phyloP scores from a whole-genome alignment of 2,113 vertebrate genomes.

The Periophthalmodon schlosseri region DNA sequence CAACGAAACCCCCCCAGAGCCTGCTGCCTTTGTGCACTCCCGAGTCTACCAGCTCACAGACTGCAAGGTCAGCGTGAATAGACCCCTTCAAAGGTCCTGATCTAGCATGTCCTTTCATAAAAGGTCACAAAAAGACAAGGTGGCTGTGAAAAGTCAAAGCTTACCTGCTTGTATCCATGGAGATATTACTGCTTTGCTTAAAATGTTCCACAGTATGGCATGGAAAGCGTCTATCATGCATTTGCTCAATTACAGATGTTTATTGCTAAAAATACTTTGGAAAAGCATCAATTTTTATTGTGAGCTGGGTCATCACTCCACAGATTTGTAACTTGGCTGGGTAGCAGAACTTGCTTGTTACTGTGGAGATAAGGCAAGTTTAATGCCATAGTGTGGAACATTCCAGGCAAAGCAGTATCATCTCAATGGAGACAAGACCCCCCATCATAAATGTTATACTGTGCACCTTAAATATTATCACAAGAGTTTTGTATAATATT shows the following conservation, averaged over 20 bases:
- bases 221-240: neutral
- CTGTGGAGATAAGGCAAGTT: too few relatives aligned
- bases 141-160: conserved; percentile 17
- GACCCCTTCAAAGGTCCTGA: conserved; percentile 1
- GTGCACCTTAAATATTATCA: too few relatives aligned
- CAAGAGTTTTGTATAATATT: too few relatives aligned
- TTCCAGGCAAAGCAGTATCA: too few relatives aligned
- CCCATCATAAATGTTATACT: too few relatives aligned
- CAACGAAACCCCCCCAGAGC: conserved; percentile 70
- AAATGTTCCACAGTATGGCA: neutral
- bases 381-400: too few relatives aligned
- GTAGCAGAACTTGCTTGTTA: too few relatives aligned
- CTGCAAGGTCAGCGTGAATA: conserved; percentile 74
- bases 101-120: neutral
- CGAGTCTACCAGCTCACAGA: conserved; percentile 73
- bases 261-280: neutral
- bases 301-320: neutral
- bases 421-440: too few relatives aligned
- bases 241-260: neutral
- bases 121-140: conserved; percentile 9
- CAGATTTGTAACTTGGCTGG: neutral
- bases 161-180: neutral
- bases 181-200: neutral
- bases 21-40: conserved; percentile 62
- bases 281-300: neutral